Percentiles rank a stretch among this genome's conserved stretches.
Conservation (phyloP, 2,113 vertebrate genomes). For the Leucopsar rothschildi region DNA sequence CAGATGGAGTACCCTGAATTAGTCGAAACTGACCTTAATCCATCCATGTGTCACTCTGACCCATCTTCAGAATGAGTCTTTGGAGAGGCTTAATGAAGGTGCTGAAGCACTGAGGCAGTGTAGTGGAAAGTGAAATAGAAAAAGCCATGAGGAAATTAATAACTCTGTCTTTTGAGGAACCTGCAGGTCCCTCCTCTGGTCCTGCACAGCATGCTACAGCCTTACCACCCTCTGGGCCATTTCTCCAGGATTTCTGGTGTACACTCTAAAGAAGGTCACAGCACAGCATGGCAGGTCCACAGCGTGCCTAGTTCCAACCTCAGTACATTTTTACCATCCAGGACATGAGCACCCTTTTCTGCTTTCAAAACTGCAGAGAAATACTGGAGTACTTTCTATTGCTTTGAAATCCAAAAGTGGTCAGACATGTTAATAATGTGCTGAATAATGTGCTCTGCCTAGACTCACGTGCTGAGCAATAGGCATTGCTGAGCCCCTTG, state of each 20-base stretch:
- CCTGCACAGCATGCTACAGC: background rate
- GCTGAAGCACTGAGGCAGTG: background rate
- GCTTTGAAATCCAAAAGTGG: background rate
- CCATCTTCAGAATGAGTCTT: background rate
- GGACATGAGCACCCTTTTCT: background rate
- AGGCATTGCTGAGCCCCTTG: background rate
- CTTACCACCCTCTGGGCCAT: background rate
- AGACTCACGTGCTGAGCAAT: background rate
- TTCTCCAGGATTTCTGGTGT: background rate
- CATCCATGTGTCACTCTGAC: constrained; percentile 3
- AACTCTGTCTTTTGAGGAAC: background rate
- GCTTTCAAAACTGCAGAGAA: background rate
- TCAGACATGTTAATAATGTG: background rate
- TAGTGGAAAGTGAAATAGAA: background rate
- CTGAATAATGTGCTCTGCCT: background rate
- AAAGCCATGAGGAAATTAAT: background rate
- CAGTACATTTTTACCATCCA: background rate
- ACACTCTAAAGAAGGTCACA: background rate
- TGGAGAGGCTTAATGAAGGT: constrained; percentile 21
- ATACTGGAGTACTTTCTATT: background rate
- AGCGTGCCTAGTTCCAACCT: background rate
- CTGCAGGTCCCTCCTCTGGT: background rate
- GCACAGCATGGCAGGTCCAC: accelerated
- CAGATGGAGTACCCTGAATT: background rate
- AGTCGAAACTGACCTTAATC: constrained; percentile 47